Evolutionary conservation across 2,113 vertebrate species (phyloP).

Genomic region (Tupaia chinensis): DNA sequence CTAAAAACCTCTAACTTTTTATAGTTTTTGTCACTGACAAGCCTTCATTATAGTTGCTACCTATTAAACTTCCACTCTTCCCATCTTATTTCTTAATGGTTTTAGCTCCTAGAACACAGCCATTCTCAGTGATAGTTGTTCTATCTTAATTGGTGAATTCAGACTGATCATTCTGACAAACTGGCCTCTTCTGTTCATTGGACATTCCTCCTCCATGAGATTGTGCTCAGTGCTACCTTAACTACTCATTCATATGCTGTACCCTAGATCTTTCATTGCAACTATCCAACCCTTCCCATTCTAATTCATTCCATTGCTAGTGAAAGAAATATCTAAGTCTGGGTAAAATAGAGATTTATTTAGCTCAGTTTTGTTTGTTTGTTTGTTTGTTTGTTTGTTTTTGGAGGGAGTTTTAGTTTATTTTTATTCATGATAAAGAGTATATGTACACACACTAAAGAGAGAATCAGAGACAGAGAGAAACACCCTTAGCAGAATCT

Average conservation of each 20-base stretch:
- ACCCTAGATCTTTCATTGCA: background rate
- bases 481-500: no score
- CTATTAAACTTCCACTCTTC: background rate
- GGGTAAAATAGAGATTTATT: no score
- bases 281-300: background rate
- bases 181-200: background rate
- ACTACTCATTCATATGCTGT: background rate
- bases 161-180: background rate
- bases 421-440: no score
- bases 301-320: background rate
- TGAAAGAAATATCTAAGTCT: no score
- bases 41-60: background rate
- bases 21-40: background rate
- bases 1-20: slow-evolving; percentile 13
- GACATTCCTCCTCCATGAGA: background rate
- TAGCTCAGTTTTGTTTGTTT: no score
- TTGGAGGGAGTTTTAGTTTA: no score
- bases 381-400: no score
- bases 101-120: background rate
- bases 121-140: background rate
- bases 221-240: background rate
- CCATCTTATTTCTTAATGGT: background rate
- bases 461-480: no score
- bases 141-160: background rate
- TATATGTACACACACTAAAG: no score